Evolutionary conservation across 2,888 invertebrate genomes (phyloP), one percentile per base, ranked within the genome.

Genomic region (Brachylomia viminalis): DNA sequence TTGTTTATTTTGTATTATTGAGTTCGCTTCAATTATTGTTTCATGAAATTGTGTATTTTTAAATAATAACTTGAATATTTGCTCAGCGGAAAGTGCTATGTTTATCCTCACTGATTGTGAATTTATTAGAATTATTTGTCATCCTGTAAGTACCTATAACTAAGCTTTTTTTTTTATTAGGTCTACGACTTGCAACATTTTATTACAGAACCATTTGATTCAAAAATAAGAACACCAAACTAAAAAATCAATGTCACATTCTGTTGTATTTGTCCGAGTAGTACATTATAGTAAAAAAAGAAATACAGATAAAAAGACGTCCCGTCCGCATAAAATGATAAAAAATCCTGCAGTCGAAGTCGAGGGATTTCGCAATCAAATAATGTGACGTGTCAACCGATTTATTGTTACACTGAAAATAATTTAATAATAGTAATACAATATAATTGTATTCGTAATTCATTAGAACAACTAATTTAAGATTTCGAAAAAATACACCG

Each of bases 331-430:
- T 74, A 86, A 65, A 83, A 87, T 69, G 84, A 88, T 86, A 87
- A 84, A 84, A 87, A 84, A 82, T 20, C 38, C 64, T 72, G 78
- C 64, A 82, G 45, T 72, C 66, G 23, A 70, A 75, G 27, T 61
- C 0, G 23, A 61, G 82, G 90, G 85, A 86, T 80, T 87, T 84
- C 72, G 73, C 79, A 90, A 87, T 88, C 85, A 90, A 92, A 87
- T 87, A 82, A 76, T 45, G 69, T 76, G 56, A 90, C 86, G 87
- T 91, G 87, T 89, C 89, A 90, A 91, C 86, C 86, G 87, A 89
- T 91, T 90, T 92, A 92, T 91, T 86, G 86, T 90, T 91, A 91
- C 89, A 91, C 90, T 89, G 90, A 90, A 90, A 91, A 92, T 92
- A 91, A 91, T 92, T 91, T 91, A 91, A 87, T 90, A 80, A 38